These are phyloP conservation scores for Hydrotaea cyrtoneurina DNA, from an alignment of 2,888 invertebrate genomes.

Conservation along the genomic window DNA sequence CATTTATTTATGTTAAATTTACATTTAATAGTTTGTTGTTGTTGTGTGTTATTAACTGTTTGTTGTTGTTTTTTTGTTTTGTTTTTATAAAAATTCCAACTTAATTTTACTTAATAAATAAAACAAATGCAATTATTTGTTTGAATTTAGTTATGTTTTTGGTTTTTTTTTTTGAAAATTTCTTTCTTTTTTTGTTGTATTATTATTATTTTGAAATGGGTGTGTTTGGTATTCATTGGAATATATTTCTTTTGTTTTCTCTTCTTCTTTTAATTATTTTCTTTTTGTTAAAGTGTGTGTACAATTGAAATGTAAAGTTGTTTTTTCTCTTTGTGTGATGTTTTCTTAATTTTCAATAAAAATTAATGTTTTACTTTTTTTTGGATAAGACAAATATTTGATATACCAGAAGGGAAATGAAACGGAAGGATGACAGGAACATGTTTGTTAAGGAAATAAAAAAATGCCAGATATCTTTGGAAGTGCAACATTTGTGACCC, in stretches of 20 bases:
- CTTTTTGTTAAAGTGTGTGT: not conserved
- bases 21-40: constrained; percentile 46
- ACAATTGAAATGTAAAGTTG: constrained; percentile 30
- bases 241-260: not conserved
- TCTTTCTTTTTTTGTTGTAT: not conserved
- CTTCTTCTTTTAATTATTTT: not conserved
- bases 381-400: not conserved
- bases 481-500: too few relatives aligned
- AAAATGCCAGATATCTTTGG: too few relatives aligned
- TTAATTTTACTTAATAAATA: constrained; percentile 66
- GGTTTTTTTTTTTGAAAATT: constrained; percentile 18
- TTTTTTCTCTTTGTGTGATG: constrained; percentile 10
- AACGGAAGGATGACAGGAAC: too few relatives aligned
- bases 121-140: constrained; percentile 66
- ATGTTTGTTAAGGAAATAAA: too few relatives aligned
- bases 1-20: constrained; percentile 35
- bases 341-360: constrained; percentile 13
- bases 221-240: constrained; percentile 1
- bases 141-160: constrained; percentile 15
- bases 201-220: constrained; percentile 21
- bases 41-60: constrained; percentile 41
- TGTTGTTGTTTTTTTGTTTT: constrained; percentile 40
- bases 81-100: constrained; percentile 62
- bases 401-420: not conserved
- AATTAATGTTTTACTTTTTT: not conserved